These are phyloP conservation scores for Stegophylla sp. DNA, from an alignment of 2,888 invertebrate species.

Conservation along the genomic window DNA sequence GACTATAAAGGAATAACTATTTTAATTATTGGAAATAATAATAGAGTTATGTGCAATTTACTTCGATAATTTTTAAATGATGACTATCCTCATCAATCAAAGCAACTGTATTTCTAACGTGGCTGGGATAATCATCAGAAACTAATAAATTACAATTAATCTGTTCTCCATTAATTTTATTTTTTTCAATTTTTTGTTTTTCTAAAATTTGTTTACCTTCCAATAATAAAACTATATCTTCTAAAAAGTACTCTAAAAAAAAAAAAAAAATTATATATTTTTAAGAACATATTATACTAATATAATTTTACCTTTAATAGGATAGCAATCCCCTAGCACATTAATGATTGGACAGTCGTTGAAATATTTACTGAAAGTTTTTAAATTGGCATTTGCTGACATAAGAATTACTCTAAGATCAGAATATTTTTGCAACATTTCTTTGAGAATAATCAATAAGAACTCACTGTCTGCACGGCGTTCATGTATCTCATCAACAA, in stretches of 20 bases:
- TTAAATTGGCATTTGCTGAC: slow-evolving; percentile 41
- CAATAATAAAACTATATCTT: slow-evolving; percentile 88
- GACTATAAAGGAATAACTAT: not conserved
- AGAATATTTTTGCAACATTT: slow-evolving; percentile 24
- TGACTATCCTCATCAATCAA: slow-evolving; percentile 88
- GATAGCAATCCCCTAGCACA: slow-evolving; percentile 83
- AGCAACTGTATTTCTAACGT: slow-evolving; percentile 75
- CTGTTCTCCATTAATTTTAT: slow-evolving; percentile 70
- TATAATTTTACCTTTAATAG: slow-evolving; percentile 71
- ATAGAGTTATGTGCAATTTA: slow-evolving; percentile 30
- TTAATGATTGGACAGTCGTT: slow-evolving; percentile 40
- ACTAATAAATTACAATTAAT: slow-evolving; percentile 78
- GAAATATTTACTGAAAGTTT: slow-evolving; percentile 38
- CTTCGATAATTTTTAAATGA: slow-evolving; percentile 89
- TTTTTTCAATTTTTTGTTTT: slow-evolving; percentile 74
- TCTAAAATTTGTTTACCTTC: slow-evolving; percentile 78
- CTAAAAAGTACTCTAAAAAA: slow-evolving; percentile 81
- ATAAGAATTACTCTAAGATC: slow-evolving; percentile 46
- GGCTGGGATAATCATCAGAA: slow-evolving; percentile 64
- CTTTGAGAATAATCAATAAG: slow-evolving; percentile 36
- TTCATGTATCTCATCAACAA: slow-evolving; percentile 50
- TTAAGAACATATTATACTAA: not conserved
- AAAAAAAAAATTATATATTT: slow-evolving; percentile 1
- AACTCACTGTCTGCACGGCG: slow-evolving; percentile 23
- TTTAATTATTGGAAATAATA: not conserved